These are phyloP conservation scores for Rhamnusium bicolor DNA, from an alignment of 2,888 invertebrate species.

Conservation along the genomic window DNA sequence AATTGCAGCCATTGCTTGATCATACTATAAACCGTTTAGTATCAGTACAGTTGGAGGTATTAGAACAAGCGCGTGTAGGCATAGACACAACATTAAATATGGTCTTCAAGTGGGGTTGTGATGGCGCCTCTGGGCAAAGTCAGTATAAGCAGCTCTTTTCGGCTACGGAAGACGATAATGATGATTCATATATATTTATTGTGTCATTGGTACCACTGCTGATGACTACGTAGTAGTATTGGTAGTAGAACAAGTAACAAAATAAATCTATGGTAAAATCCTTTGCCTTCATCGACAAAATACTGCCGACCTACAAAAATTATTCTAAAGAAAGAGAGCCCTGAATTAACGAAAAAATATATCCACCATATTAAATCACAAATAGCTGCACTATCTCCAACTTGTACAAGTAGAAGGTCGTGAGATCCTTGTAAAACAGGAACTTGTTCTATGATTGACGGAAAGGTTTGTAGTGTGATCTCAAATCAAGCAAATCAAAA, in stretches of 20 bases:
- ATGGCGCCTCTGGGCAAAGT: conserved; percentile 27
- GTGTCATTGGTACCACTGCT: background rate
- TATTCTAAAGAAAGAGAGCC: conserved; percentile 7
- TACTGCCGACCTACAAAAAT: conserved; percentile 1
- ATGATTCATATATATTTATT: background rate
- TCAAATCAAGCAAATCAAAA: conserved; percentile 27
- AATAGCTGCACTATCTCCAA: conserved; percentile 25
- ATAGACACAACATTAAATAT: conserved; percentile 9
- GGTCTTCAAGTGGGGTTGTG: conserved; percentile 33
- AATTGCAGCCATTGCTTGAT: conserved; percentile 25
- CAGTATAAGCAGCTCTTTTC: conserved; percentile 28
- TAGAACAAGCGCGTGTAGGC: conserved; percentile 25
- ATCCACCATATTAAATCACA: conserved; percentile 27
- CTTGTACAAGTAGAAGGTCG: conserved; percentile 9
- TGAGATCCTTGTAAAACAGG: conserved; percentile 19
- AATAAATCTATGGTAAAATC: conserved; percentile 27
- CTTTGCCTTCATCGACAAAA: conserved; percentile 12
- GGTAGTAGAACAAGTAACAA: conserved; percentile 17
- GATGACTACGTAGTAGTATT: conserved; percentile 7
- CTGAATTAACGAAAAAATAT: conserved; percentile 21
- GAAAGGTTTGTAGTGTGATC: conserved; percentile 17
- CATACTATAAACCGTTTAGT: conserved; percentile 30
- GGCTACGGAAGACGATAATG: background rate
- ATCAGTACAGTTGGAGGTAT: conserved; percentile 30
- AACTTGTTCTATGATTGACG: conserved; percentile 22